Conservation (phyloP, 2,888 invertebrate genomes). For the Marronus borbonicus region DNA sequence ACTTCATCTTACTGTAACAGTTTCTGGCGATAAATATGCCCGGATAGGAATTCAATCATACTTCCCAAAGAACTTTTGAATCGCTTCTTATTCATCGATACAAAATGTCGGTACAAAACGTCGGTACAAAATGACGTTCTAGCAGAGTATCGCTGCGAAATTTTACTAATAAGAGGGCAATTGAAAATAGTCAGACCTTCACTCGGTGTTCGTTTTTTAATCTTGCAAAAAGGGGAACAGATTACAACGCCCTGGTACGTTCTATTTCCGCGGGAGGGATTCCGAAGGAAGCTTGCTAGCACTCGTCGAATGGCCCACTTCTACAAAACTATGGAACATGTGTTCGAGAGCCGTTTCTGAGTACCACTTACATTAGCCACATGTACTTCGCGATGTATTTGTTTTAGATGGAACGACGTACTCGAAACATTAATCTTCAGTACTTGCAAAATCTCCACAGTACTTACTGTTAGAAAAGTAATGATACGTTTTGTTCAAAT, state of each 20-base stretch:
- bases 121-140: not conserved
- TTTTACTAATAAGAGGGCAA: not conserved
- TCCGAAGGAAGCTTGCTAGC: not conserved
- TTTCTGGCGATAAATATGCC: no score
- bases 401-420: constrained; percentile 9
- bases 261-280: not conserved
- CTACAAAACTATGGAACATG: constrained; percentile 22
- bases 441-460: no score
- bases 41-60: constrained; percentile 1
- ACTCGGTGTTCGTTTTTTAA: constrained; percentile 17
- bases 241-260: not conserved
- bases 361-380: constrained; percentile 8
- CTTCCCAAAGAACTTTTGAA: not conserved
- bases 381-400: constrained; percentile 30
- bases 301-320: not conserved
- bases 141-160: constrained; percentile 2
- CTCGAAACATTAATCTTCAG: not conserved
- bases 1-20: no score
- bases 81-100: constrained; percentile 9
- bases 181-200: not conserved
- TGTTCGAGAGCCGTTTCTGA: constrained; percentile 21
- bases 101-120: not conserved
- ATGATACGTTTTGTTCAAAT: no score
- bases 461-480: no score
- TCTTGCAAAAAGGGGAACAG: constrained; percentile 3